These are phyloP conservation scores for Chloroceryle inda DNA, from an alignment of 2,797 vertebrate genomes.

Conservation along the genomic window DNA sequence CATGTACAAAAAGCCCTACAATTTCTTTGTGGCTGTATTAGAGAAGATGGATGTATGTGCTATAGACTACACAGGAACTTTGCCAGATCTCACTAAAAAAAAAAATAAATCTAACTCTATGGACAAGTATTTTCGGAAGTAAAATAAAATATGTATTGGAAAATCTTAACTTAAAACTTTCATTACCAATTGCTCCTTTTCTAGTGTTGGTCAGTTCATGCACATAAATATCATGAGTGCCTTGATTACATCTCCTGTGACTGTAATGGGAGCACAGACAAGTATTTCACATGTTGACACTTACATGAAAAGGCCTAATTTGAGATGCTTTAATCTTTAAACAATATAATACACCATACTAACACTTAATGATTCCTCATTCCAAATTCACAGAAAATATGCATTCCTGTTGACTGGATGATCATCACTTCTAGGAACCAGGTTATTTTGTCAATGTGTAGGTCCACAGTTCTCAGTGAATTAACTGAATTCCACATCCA, in stretches of 20 bases:
- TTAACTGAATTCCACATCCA: neutral
- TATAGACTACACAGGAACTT: neutral
- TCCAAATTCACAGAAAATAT: neutral
- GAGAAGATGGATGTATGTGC: accelerated
- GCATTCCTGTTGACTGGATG: neutral
- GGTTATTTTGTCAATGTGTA: neutral
- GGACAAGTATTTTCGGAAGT: neutral
- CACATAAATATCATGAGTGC: neutral
- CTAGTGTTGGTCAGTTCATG: neutral
- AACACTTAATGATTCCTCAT: neutral
- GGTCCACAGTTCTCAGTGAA: neutral
- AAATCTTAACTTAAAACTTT: neutral
- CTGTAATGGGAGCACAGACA: neutral
- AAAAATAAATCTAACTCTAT: neutral
- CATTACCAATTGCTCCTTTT: neutral
- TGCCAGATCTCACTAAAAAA: neutral
- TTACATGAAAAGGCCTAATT: neutral
- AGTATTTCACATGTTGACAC: neutral
- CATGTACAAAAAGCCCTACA: no score
- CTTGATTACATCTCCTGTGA: neutral
- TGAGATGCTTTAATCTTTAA: neutral
- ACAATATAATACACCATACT: neutral
- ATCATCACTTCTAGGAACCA: slow-evolving; percentile 15
- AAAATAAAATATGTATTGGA: accelerated
- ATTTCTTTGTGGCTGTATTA: neutral